Base-by-base conservation (phyloP, 2,113 vertebrate genomes). In the Saguinus midas region DNA sequence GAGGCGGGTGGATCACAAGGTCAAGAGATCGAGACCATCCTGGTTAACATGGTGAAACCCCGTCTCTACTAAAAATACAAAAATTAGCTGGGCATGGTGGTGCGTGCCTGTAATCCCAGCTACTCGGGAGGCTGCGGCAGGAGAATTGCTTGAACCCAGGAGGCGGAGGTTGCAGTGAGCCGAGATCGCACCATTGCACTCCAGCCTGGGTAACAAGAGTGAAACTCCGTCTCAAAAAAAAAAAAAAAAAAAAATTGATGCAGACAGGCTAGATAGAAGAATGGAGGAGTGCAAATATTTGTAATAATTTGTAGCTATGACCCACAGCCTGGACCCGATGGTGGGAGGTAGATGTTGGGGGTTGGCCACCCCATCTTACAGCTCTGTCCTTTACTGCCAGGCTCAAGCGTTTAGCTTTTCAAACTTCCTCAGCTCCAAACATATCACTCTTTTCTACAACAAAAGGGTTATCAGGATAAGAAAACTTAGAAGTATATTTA, bases 281-380 rank as follows among this genome's bases (percentile, higher is more conserved):
- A 23, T 29, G 13, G 32, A 55, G 58, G 16, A 35, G 21, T 70
- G 37, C 14, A 20, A 6, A 16, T n/a, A 2, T 78, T 58, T 58
- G 25, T 12, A n/a, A 18, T 27, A 40, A 25, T 45, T 20, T 43
- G 17, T 7, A 50, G 48, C 58, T 93, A 17, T 55, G 78, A 16
- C 40, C 37, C 12, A 2, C 2, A 35, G 29, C 68, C 45, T 70
- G 37, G 50, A 35, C 25, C 8, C 6, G 27, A 8, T 1, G 21
- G 18, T 5, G 8, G 11, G 8, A 1, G 58, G 27, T 40, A 43
- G 86, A 20, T 27, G 3, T 5, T 2, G 35, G 23, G 35, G 23
- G 23, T 16, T 2, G 0, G 17, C 35, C 64, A 18, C 3, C n/a
- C 18, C 4, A 2, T 20, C 7, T 17, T n/a, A 12, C 6, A 13